Evolutionary conservation across 53 echinoderm and acorn worm species (phyloP).

Genomic region (Hippasteria phrygiana): DNA sequence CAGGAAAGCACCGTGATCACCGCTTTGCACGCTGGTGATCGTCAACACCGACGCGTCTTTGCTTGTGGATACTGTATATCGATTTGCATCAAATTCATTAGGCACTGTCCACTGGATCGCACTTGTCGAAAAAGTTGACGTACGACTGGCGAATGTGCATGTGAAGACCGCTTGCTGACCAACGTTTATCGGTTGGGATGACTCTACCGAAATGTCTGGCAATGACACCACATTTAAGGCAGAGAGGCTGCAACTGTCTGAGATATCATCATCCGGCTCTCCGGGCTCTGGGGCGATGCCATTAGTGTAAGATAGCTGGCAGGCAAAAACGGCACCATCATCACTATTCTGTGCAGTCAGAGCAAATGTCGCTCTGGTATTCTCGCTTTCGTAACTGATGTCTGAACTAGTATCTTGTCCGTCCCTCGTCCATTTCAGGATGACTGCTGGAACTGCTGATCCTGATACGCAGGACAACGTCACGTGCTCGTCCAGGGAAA

Average conservation of each 20-base stretch:
- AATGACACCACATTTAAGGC: constrained; percentile 48
- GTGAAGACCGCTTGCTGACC: constrained; percentile 23
- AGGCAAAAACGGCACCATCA: constrained; percentile 7
- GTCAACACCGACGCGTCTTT: background rate
- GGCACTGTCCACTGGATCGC: constrained; percentile 37
- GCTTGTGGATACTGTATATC: background rate
- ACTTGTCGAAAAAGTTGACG: background rate
- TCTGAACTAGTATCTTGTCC: background rate
- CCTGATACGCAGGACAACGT: constrained; percentile 19
- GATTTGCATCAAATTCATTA: background rate
- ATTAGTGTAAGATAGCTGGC: background rate
- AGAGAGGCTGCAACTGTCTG: constrained; percentile 29
- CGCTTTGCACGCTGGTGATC: background rate
- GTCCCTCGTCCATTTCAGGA: background rate
- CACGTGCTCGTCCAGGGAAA: background rate
- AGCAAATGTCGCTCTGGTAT: background rate
- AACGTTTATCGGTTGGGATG: constrained; percentile 1
- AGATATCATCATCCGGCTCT: background rate
- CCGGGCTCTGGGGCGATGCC: background rate
- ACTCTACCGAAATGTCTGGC: background rate
- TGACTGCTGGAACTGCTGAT: constrained; percentile 18
- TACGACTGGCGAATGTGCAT: constrained; percentile 45
- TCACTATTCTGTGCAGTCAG: constrained; percentile 2
- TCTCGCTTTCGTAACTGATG: background rate
- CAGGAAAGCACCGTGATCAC: constrained; percentile 37